Evolutionary conservation across 2,113 vertebrate genomes (phyloP).

Genomic region (Cercopithecus mona): DNA sequence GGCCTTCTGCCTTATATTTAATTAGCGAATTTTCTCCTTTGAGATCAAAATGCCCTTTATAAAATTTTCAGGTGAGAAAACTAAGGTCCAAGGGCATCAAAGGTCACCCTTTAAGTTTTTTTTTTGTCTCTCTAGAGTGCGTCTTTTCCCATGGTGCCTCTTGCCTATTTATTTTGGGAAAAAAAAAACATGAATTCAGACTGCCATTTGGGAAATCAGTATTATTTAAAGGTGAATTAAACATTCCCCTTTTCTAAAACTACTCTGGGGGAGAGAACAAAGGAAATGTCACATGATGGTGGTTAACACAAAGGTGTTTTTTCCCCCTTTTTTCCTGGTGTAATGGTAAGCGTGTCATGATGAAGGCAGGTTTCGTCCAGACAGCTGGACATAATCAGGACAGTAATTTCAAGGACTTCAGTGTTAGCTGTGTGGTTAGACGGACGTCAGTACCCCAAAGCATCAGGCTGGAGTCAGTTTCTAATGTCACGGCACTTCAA

Average conservation of each 20-base stretch:
- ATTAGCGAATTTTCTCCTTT: constrained; percentile 47
- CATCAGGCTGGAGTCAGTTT: not conserved
- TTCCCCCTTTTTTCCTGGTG: not conserved
- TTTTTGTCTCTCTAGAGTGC: constrained; percentile 19
- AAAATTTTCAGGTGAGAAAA: not conserved
- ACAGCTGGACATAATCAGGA: not conserved
- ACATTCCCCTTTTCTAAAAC: constrained; percentile 39
- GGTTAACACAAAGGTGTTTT: not conserved
- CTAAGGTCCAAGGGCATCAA: constrained; percentile 17
- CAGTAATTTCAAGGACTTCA: constrained; percentile 16
- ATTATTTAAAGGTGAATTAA: constrained; percentile 64
- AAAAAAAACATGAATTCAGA: not conserved
- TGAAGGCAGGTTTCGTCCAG: constrained; percentile 46
- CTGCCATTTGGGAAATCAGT: constrained; percentile 56
- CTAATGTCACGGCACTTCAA: not conserved
- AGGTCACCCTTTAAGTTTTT: constrained; percentile 2
- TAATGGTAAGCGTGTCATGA: constrained; percentile 24
- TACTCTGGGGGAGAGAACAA: constrained; percentile 55
- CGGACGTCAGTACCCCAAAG: not conserved
- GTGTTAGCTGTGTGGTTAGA: constrained; percentile 16
- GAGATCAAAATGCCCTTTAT: constrained; percentile 35
- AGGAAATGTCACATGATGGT: not conserved
- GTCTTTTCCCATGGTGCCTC: not conserved
- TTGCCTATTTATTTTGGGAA: constrained; percentile 49
- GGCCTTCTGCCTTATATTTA: constrained; percentile 2